Evolutionary conservation across 2,113 vertebrate genomes (phyloP), one percentile per base, ranked within the genome.

Genomic region (Festucalex cinctus): DNA sequence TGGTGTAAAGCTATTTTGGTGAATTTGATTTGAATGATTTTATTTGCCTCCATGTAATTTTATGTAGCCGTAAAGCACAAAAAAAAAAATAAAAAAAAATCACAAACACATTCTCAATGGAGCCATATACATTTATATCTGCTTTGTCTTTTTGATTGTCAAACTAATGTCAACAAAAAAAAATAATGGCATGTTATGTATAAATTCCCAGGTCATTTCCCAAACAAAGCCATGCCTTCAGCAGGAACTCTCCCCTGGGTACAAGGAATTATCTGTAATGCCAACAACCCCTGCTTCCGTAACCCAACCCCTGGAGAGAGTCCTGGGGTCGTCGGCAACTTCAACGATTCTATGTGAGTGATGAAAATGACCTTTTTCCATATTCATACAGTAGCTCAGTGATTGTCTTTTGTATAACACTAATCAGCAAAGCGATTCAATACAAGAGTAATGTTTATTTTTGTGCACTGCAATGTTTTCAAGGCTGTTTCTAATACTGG

Each of bases 191-290:
- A 22, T 37, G 41, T 49, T 7, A 9, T 67, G 3, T 3, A 65
- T 56, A 43, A 26, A 81, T 89, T 68, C 74, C 64, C 71, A 99
- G 97, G 97, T 83, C 97, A 99, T 78, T 99, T 99, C 85, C 97
- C 97, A 46, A 99, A 98, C 88, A 98, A 99, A 91, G 97, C 97
- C 66, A 95, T 99, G 96, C 97, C 97, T 58, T 99, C 97, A 14
- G 96, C 97, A 4, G 97, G 97, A 60, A 96, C 95, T 0, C 88
- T 99, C 65, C 96, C 96, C 1, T 99, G 97, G 97, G 88, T 99
- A 48, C 97, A 99, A 82, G 97, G 97, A 64, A 98, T 98, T 86
- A 93, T 99, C 88, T 99, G 97, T 80, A 99, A 99, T 6, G 95
- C 96, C 85, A 98, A 99, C 88, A 99, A 99, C 83, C 97, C 97